Evolutionary conservation across 2,797 vertebrate genomes (phyloP).

Genomic region (Muscicapa comitata): DNA sequence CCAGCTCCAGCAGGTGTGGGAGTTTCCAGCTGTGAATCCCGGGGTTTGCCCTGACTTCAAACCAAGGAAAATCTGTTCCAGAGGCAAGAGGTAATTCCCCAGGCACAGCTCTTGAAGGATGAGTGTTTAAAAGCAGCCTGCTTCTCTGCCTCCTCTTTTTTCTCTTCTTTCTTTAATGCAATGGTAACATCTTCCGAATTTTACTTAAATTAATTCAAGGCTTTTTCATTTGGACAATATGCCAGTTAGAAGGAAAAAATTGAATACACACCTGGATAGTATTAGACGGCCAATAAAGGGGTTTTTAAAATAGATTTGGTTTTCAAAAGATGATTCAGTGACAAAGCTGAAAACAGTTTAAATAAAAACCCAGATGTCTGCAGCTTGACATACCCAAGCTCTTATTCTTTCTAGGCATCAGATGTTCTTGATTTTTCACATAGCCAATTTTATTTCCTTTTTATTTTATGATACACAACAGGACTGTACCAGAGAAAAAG

Average conservation of each 20-base stretch:
- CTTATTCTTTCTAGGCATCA: not conserved
- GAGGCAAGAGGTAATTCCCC: not conserved
- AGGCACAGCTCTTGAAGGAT: not conserved
- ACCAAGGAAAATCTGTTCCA: not conserved
- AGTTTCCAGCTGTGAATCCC: not conserved
- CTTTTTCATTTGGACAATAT: not conserved
- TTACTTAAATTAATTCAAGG: not conserved
- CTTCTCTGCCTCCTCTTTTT: not conserved
- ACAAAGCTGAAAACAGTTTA: not conserved
- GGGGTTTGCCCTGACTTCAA: not conserved
- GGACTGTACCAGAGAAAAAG: not conserved
- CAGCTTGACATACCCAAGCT: not conserved
- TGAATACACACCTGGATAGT: not conserved
- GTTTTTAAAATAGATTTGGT: not conserved
- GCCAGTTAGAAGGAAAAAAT: not conserved
- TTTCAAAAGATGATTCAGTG: not conserved
- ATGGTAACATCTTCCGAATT: not conserved
- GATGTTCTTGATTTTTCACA: conserved; percentile 11
- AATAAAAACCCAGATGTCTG: conserved; percentile 20
- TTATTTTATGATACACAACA: not conserved
- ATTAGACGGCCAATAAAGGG: not conserved
- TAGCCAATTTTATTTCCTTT: not conserved
- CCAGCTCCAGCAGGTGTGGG: not conserved
- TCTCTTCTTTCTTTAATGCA: not conserved
- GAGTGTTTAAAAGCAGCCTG: not conserved